A percentile compares a stretch with the other conserved stretches of the same genome.
These are phyloP conservation scores for Cervus canadensis DNA, from an alignment of 2,113 vertebrate genomes.

Conservation along the genomic window DNA sequence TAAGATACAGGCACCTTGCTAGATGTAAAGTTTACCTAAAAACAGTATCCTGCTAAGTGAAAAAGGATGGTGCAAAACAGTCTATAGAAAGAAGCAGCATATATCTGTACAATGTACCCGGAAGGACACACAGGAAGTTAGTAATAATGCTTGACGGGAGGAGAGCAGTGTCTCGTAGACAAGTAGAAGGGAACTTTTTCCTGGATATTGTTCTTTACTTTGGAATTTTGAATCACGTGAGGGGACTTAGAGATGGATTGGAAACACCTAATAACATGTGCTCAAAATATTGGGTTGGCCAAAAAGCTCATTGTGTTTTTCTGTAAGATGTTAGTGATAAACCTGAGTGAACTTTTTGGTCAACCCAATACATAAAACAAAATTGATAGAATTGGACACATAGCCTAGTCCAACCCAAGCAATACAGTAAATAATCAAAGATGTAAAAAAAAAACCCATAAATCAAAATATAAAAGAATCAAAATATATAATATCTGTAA, in stretches of 20 bases:
- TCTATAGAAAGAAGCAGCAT: neutral
- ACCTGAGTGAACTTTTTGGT: neutral
- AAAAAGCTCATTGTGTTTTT: neutral
- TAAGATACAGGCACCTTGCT: neutral
- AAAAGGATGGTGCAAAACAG: neutral
- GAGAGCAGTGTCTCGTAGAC: neutral
- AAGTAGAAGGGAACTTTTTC: neutral
- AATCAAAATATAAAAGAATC: conserved; percentile 1
- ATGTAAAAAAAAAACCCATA: neutral
- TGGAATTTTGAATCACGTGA: neutral
- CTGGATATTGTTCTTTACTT: neutral
- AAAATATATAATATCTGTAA: neutral
- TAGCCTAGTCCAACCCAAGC: neutral
- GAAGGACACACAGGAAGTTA: neutral
- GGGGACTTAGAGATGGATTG: neutral
- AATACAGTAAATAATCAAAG: neutral
- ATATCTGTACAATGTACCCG: neutral
- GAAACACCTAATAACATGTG: neutral
- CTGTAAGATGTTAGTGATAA: neutral
- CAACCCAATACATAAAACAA: neutral
- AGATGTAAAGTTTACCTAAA: neutral
- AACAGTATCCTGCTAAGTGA: neutral
- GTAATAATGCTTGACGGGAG: neutral
- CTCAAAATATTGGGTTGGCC: neutral
- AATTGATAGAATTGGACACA: neutral